Base-by-base conservation (phyloP, 2,888 invertebrate genomes). In the Hypomecis punctinalis region DNA sequence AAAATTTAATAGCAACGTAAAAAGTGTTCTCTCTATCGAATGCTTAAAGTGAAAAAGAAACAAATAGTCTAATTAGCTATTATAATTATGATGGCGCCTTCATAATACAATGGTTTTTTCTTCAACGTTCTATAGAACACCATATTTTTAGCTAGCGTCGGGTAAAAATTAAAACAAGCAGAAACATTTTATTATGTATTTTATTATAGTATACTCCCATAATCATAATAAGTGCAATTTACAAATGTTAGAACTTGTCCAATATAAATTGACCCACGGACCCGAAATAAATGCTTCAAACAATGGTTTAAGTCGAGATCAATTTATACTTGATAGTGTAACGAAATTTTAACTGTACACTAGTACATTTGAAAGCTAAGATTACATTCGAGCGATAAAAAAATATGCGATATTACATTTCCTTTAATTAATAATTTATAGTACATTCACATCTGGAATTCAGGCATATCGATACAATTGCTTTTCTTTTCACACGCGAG, bases 371-470 rank as follows among this genome's bases (percentile, higher is more conserved):
- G 35, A 60, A 71, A 66, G 75, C 71, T 76, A 72, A 69, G 54
- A 67, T 61, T 75, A 75, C 61, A 74, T 73, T 73, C 69, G 77
- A 80, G 78, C 76, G 76, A 71, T 80, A 81, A 79, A 81, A 82
- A 80, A 81, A 81, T 82, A 81, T 75, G 73, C 72, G 65, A 53
- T 68, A 67, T 64, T 63, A 70, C 59, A 72, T 69, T 71, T 71
- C 69, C 71, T 61, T 66, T 40, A 40, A 23, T 23, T 23, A 23
- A 23, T 23, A 23, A 23, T 23, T 52, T 47, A 65, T 69, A 47
- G 67, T 76, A 76, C 70, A 80, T 49, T 55, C 49, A 42, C 33
- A 36, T 55, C 13, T 73, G 71, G 69, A 69, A 73, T 60, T 67
- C 72, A 72, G 64, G 63, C 66, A 55, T 63, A 52, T 70, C 46